A percentile compares a stretch with the other conserved stretches of the same genome.
phyloP scores from a whole-genome alignment of 2,888 invertebrate species.

The Sisyra nigra region DNA sequence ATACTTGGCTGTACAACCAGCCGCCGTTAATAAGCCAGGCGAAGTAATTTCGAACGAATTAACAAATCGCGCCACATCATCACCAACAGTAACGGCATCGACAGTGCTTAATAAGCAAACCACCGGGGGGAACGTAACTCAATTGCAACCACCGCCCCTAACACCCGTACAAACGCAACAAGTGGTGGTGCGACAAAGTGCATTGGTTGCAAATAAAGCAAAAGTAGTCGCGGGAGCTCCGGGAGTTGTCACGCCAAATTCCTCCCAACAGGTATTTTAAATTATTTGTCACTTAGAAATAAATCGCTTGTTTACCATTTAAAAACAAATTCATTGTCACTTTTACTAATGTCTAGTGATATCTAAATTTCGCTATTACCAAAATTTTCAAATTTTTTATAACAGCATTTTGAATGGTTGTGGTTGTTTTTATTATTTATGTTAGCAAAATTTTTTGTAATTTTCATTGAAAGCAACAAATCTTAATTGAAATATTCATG shows the following conservation, averaged over 20 bases:
- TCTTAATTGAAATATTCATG: no score
- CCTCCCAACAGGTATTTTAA: constrained; percentile 3
- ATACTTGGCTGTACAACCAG: constrained; percentile 71
- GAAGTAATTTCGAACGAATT: constrained; percentile 18
- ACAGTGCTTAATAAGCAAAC: not conserved
- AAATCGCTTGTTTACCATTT: not conserved
- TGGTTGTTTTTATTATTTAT: no score
- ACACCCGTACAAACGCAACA: constrained; percentile 8
- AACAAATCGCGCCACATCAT: not conserved
- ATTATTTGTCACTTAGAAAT: not conserved
- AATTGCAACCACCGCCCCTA: constrained; percentile 9
- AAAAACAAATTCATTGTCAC: no score
- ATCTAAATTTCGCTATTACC: no score
- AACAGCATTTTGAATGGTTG: no score
- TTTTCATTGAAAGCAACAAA: no score
- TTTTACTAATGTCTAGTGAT: no score
- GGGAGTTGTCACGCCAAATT: not conserved
- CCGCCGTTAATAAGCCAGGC: constrained; percentile 23
- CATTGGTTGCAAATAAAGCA: not conserved
- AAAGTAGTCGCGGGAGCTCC: not conserved
- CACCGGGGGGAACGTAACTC: constrained; percentile 9
- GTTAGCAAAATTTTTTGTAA: no score
- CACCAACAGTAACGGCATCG: not conserved
- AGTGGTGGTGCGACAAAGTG: constrained; percentile 8
- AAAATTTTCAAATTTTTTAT: no score